A percentile compares a stretch with the other conserved stretches of the same genome.
Conservation (phyloP, 2,797 vertebrate genomes). For the Vireo griseus region DNA sequence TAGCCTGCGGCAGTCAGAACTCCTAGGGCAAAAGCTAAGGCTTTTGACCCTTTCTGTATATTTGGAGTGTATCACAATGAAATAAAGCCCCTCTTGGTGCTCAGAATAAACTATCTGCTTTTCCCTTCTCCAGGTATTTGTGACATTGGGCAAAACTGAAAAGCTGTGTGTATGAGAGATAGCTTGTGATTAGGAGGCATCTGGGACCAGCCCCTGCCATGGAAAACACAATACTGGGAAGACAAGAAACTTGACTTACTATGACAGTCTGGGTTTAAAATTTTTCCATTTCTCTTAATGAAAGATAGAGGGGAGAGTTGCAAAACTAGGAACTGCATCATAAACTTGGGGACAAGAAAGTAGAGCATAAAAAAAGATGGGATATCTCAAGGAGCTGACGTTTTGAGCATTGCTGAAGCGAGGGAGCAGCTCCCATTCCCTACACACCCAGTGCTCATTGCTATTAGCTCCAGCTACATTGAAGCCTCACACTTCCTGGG, state of each 20-base stretch:
- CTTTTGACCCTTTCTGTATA: conserved; percentile 9
- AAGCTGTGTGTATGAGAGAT: background rate
- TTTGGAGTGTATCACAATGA: background rate
- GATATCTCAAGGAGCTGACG: background rate
- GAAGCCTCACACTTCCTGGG: background rate
- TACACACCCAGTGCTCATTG: background rate
- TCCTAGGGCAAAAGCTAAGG: conserved; percentile 30
- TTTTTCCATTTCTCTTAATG: background rate
- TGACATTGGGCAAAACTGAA: background rate
- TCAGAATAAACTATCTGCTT: background rate
- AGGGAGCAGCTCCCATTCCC: background rate
- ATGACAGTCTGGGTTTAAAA: background rate
- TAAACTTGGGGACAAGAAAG: background rate
- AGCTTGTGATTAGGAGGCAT: background rate
- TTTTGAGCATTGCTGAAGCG: background rate
- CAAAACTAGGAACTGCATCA: background rate
- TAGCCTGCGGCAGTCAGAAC: background rate
- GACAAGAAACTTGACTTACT: background rate
- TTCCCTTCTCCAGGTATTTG: background rate
- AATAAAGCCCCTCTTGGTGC: background rate
- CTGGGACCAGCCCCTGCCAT: background rate
- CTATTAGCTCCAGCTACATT: background rate
- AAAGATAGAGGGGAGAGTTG: background rate
- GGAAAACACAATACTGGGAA: background rate
- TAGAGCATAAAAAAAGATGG: background rate